Base-by-base conservation (phyloP, 2,888 invertebrate species). In the Andrena flavipes region DNA sequence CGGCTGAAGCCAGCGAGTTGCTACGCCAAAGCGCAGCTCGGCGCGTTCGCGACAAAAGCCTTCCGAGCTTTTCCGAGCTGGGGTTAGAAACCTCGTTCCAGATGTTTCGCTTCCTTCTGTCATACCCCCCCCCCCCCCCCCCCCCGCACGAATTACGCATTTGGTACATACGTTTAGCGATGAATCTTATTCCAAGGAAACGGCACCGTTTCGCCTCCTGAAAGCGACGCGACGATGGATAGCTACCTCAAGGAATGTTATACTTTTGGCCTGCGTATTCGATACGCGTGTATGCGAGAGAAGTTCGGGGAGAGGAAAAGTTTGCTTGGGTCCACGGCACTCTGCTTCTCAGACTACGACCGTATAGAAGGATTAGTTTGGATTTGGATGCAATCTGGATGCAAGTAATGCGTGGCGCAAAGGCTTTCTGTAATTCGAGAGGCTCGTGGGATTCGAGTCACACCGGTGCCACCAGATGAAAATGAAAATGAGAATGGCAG, bases 361-460 rank as follows among this genome's bases (percentile, higher is more conserved):
- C 3, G 5, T 42, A 16, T 16, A 16, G 42, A 16, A 5, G 54
- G 64, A 49, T 75, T 60, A 65, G 65, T 65, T 72, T 23, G 20
- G 60, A 29, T 69, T 42, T 42, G 42, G 42, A 42, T 13, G 42
- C 42, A 42, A 42, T 42, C 42, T 13, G 13, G 13, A 42, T 16
- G 13, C 42, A 42, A 16, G 42, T 5, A 42, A 5, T 63, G 23
- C 68, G 71, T 49, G 51, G 4, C 5, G 26, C 26, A 80, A 80
- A 80, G 74, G 69, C 59, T 80, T 69, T 68, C 80, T 73, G 56
- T 80, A 74, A 80, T 80, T 81, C 81, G 74, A 73, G 69, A 63
- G 72, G 69, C 74, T 74, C 51, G 42, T 13, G 42, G 42, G 30
- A 48, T 13, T 33, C 20, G 49, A 13, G 60, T 49, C 35, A 1